Evolutionary conservation across 1,140 invertebrate genomes (phyloP).

Genomic region (Drosophila albomicans): DNA sequence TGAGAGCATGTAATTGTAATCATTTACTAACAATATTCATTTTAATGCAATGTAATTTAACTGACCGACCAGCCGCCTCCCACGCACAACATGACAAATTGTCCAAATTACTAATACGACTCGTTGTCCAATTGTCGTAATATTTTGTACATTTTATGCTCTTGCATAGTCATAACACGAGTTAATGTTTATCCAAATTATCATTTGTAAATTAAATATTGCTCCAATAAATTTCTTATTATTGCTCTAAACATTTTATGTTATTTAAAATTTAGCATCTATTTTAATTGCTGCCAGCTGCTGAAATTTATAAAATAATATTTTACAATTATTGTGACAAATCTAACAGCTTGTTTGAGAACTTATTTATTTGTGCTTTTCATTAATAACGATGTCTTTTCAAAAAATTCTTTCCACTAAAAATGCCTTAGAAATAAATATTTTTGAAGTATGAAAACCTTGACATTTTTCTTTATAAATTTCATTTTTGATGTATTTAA

Average conservation of each 20-base stretch:
- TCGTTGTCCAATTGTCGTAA: neutral
- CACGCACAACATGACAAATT: conserved; percentile 39
- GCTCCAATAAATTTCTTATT: neutral
- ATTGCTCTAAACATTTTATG: neutral
- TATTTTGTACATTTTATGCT: conserved; percentile 17
- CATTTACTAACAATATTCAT: conserved; percentile 71
- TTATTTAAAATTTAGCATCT: neutral
- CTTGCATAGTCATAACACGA: conserved; percentile 6
- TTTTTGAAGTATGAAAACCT: neutral
- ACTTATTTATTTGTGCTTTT: too few species aligned
- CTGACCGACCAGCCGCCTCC: neutral
- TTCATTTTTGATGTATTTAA: neutral
- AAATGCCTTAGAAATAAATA: too few species aligned
- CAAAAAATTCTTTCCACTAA: too few species aligned
- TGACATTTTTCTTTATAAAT: neutral
- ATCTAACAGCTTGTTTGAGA: neutral
- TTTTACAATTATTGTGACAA: neutral
- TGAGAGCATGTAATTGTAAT: conserved; percentile 61
- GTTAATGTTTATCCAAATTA: conserved; percentile 21
- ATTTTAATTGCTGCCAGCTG: neutral
- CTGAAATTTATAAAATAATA: neutral
- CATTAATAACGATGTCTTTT: too few species aligned
- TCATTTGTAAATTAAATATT: neutral
- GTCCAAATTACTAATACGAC: conserved; percentile 25
- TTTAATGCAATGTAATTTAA: conserved; percentile 40